phyloP scores from a whole-genome alignment of 2,888 invertebrate species.

The Scrobipalpa atriplicella region DNA sequence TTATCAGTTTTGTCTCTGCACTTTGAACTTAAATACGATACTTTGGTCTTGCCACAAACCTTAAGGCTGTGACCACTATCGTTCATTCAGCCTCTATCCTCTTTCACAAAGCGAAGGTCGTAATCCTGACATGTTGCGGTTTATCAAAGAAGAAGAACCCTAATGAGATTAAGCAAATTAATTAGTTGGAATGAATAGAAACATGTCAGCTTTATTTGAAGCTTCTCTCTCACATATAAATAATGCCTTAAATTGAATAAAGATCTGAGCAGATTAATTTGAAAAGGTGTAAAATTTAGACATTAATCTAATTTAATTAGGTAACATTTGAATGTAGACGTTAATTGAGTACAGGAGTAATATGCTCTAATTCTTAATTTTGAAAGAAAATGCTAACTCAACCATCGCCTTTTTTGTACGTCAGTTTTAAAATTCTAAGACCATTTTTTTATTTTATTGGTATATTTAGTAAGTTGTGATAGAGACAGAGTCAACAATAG shows the following conservation, averaged over 20 bases:
- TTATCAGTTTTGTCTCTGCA: too few species aligned
- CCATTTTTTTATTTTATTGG: too few species aligned
- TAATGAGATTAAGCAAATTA: slow-evolving; percentile 20
- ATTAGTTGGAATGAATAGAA: slow-evolving; percentile 10
- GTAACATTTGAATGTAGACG: too few species aligned
- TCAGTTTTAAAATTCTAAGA: too few species aligned
- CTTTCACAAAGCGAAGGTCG: neutral
- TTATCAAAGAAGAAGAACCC: slow-evolving; percentile 10
- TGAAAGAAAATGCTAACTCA: too few species aligned
- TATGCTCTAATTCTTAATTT: too few species aligned
- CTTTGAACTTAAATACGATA: too few species aligned
- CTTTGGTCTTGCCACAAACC: too few species aligned
- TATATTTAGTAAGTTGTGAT: too few species aligned
- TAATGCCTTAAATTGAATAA: neutral
- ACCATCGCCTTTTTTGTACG: too few species aligned
- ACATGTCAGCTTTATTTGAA: neutral
- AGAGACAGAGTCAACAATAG: too few species aligned
- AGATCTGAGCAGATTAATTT: neutral
- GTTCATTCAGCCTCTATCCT: slow-evolving; percentile 22
- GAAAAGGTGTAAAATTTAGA: neutral
- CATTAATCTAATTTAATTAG: neutral
- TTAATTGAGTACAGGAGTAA: too few species aligned
- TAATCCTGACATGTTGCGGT: slow-evolving; percentile 15
- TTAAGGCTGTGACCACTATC: slow-evolving; percentile 48
- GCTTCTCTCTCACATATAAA: neutral